Percentiles rank a stretch among this genome's conserved stretches.
Conservation (phyloP, 2,113 vertebrate genomes). For the Noturus placidus region DNA sequence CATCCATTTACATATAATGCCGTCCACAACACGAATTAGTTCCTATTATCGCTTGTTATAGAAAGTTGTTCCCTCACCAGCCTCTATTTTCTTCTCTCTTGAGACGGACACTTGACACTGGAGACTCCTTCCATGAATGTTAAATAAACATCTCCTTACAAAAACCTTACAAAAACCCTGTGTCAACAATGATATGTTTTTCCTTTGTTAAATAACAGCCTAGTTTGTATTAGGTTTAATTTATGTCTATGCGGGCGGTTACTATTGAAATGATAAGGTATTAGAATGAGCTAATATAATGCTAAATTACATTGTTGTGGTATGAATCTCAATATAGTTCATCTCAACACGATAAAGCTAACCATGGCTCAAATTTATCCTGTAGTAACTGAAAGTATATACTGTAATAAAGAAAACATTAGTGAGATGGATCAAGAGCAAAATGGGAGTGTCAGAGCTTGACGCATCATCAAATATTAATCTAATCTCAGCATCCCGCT, state of each 20-base stretch:
- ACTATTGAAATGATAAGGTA: neutral
- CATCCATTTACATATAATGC: neutral
- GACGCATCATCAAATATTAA: constrained; percentile 48
- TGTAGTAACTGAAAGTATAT: neutral
- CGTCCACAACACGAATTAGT: neutral
- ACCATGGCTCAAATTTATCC: neutral
- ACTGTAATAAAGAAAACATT: neutral
- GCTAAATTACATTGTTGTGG: neutral
- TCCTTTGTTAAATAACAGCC: too few relatives aligned
- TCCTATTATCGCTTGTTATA: neutral
- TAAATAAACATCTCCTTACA: neutral
- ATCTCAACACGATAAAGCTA: neutral
- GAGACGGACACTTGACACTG: neutral
- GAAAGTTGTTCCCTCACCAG: too few relatives aligned
- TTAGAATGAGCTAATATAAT: neutral
- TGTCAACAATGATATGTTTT: neutral
- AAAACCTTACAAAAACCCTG: too few relatives aligned
- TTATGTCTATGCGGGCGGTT: neutral
- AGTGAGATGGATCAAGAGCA: neutral
- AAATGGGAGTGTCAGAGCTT: neutral
- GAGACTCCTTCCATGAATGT: neutral
- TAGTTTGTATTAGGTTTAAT: too few relatives aligned
- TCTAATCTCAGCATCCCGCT: constrained; percentile 22
- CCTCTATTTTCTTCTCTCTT: neutral
- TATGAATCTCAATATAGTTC: neutral